Conservation (phyloP, 2,113 vertebrate genomes). For the Oxyruncus cristatus region DNA sequence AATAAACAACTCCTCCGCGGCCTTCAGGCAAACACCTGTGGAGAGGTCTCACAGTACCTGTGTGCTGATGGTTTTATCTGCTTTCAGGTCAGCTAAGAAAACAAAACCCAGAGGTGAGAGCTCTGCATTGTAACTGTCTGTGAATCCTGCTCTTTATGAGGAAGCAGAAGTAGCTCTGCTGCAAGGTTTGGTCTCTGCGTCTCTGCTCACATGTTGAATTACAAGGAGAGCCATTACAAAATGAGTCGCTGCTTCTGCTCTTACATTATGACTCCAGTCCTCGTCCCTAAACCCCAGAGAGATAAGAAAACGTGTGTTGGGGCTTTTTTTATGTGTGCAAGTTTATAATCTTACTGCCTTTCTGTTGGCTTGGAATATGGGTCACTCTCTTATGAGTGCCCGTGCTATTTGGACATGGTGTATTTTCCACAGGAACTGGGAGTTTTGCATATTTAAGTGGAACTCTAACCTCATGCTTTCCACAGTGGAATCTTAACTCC, state of each 20-base stretch:
- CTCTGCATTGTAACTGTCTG: neutral
- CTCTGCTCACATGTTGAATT: neutral
- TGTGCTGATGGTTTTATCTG: neutral
- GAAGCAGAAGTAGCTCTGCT: neutral
- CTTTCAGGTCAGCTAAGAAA: constrained; percentile 22
- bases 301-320: neutral
- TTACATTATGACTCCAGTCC: neutral
- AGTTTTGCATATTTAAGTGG: neutral
- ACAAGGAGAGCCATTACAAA: neutral
- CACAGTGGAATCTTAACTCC: neutral
- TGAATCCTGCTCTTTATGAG: neutral
- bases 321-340: neutral
- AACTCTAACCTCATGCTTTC: neutral
- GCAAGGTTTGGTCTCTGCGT: neutral
- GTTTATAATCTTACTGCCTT: neutral
- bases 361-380: neutral
- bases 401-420: neutral
- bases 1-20: neutral
- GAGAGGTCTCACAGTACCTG: neutral
- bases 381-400: neutral
- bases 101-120: neutral
- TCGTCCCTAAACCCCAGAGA: neutral
- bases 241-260: neutral
- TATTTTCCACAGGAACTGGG: neutral
- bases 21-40: constrained; percentile 38